These are phyloP conservation scores for Drosophila demipolita DNA, from an alignment of 2,888 invertebrate genomes.

Conservation along the genomic window DNA sequence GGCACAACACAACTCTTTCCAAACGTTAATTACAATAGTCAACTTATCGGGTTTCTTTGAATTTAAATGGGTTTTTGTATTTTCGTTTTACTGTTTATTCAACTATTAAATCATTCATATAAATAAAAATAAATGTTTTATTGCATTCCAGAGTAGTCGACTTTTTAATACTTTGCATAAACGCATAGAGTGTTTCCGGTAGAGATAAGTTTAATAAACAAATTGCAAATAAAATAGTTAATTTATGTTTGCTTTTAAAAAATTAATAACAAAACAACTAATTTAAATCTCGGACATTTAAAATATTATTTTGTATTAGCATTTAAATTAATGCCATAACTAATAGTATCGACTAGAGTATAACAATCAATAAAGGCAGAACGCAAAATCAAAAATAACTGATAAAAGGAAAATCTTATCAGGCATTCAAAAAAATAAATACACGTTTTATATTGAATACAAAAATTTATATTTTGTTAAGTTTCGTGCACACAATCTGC, in stretches of 20 bases:
- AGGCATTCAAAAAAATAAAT: conserved; percentile 32
- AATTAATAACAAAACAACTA: background rate
- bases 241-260: background rate
- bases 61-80: conserved; percentile 8
- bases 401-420: conserved; percentile 55
- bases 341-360: background rate
- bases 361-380: background rate
- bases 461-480: conserved; percentile 1
- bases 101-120: conserved; percentile 60
- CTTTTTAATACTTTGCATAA: background rate
- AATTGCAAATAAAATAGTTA: background rate
- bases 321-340: background rate
- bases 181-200: background rate
- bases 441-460: conserved; percentile 20
- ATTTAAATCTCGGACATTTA: background rate
- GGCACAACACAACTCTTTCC: conserved; percentile 15
- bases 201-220: background rate
- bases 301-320: background rate
- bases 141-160: too few species aligned
- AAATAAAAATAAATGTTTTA: conserved; percentile 32
- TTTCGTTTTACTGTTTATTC: conserved; percentile 3
- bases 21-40: conserved; percentile 31
- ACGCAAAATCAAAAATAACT: conserved; percentile 25
- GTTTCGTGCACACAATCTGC: conserved; percentile 24
- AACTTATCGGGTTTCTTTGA: conserved; percentile 29